Conservation (phyloP, 2,113 vertebrate genomes). For the Diadophis punctatus region DNA sequence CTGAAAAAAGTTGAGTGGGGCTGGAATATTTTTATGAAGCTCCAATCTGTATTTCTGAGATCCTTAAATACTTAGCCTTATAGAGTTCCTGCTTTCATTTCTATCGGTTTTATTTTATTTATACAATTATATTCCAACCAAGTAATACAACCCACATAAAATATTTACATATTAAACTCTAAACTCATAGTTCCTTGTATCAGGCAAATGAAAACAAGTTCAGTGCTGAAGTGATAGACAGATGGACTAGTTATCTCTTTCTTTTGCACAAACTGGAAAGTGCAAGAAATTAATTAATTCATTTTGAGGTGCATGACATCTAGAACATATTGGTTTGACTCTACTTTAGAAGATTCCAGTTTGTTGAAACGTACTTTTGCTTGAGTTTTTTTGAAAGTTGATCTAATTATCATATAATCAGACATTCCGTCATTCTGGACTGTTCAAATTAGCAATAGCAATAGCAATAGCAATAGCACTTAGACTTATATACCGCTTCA, state of each 20-base stretch:
- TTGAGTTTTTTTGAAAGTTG: constrained; percentile 50
- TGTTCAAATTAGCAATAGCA: constrained; percentile 31
- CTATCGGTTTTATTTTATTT: not conserved
- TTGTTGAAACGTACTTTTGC: constrained; percentile 35
- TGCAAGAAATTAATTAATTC: constrained; percentile 42
- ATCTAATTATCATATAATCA: constrained; percentile 54
- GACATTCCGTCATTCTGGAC: constrained; percentile 38
- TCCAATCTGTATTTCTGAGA: not conserved
- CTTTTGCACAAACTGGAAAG: constrained; percentile 17
- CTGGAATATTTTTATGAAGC: not conserved
- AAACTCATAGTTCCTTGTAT: not conserved
- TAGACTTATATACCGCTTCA: no score
- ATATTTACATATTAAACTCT: not conserved
- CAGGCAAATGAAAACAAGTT: constrained; percentile 17
- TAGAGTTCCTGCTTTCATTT: not conserved
- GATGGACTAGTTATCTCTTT: not conserved
- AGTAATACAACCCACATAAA: not conserved
- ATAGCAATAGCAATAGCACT: no score
- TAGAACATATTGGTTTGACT: constrained; percentile 32
- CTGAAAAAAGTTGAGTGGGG: not conserved
- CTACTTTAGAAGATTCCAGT: constrained; percentile 34
- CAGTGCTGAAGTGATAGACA: constrained; percentile 16
- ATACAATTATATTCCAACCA: not conserved
- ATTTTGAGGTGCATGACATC: constrained; percentile 55
- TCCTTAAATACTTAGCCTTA: not conserved